Conservation (phyloP, 1,140 invertebrate species). For the Drosophila subpulchrella region DNA sequence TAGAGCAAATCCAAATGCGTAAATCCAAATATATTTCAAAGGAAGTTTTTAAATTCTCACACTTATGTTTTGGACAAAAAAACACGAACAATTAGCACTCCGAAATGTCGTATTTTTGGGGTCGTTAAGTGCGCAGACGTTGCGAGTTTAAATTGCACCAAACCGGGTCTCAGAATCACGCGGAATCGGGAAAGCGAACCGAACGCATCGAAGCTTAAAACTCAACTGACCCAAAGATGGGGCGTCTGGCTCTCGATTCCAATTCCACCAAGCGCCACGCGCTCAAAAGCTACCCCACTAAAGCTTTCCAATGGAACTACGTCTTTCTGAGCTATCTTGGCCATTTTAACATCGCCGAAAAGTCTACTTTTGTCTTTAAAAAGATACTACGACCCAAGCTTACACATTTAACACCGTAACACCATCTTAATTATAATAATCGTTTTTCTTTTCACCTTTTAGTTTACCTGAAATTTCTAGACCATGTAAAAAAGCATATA, state of each 20-base stretch:
- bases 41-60: constrained; percentile 32
- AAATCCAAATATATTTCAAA: constrained; percentile 41
- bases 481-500: too few species aligned
- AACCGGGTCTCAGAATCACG: constrained; percentile 30
- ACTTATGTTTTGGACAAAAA: constrained; percentile 35
- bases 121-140: constrained; percentile 54
- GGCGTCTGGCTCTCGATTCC: background rate
- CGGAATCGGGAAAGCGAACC: constrained; percentile 54
- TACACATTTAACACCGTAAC: too few species aligned
- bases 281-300: constrained; percentile 47
- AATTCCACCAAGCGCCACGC: background rate
- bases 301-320: constrained; percentile 8
- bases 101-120: constrained; percentile 2
- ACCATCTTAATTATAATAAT: too few species aligned
- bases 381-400: background rate
- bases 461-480: too few species aligned
- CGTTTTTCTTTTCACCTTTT: too few species aligned
- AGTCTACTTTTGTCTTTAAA: background rate
- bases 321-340: constrained; percentile 1
- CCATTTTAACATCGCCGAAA: background rate
- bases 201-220: constrained; percentile 75
- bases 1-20: constrained; percentile 19
- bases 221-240: constrained; percentile 55
- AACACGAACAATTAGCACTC: constrained; percentile 25
- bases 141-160: constrained; percentile 47